Base-by-base conservation (phyloP, 2,113 vertebrate species). In the Chaetura pelagica region DNA sequence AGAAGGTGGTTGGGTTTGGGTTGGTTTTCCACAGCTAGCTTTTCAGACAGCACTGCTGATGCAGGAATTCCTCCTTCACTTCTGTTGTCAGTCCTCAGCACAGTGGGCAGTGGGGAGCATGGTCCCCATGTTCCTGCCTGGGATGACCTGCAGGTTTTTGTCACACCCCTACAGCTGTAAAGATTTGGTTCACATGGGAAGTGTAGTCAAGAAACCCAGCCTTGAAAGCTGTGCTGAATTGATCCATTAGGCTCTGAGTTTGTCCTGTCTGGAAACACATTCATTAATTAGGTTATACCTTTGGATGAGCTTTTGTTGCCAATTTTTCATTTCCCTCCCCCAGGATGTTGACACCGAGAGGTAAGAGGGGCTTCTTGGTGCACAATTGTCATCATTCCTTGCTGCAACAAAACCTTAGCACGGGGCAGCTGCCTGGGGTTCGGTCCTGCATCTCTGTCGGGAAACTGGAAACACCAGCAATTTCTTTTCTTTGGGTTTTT, bases 381-480 rank as follows among this genome's bases (percentile, higher is more conserved):
- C 75, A 69, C 34, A 64, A 30, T 5, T 62, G 67, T 72, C 27
- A 1, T 10, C 29, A 30, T 20, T 52, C 78, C 46, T 66, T 12
- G 8, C 17, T 71, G 68, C 48, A 57, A 20, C 67, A 74, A 61
- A 93, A 42, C 72, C 48, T 35, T 12, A 73, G 90, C 84, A 44
- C 46, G 61, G 61, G 83, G 69, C 66, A 62, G 67, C 55, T 55
- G 93, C 88, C 78, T 89, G 62, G 87, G 68, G 83, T 81, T 48
- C 73, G 80, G 86, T 95, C 86, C 90, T 95, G 68, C 62, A 9
- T 42, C 80, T 73, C 89, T 59, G 52, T 29, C 89, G 64, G 87
- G 89, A 89, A 93, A 88, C 94, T 68, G 88, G 93, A 97, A 96
- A 93, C 94, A 97, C 97, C 97, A 97, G 97, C 98, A 97, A 79